Conservation (phyloP, 64 coral and sea anemone species). For the Stylophora pistillata region DNA sequence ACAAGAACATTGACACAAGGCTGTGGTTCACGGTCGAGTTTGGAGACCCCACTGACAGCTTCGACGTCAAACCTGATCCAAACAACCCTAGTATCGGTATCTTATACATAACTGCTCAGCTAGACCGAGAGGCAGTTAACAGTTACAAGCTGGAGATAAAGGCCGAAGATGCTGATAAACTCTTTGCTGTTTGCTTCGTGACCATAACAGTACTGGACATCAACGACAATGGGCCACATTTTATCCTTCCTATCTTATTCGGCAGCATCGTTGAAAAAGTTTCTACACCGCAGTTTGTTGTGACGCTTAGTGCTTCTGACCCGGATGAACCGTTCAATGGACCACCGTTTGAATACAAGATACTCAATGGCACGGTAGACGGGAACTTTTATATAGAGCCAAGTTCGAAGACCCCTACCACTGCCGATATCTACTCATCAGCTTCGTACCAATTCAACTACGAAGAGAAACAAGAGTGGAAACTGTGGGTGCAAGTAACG, state of each 20-base stretch:
- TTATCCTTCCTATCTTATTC: slow-evolving; percentile 57
- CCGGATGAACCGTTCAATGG: slow-evolving; percentile 59
- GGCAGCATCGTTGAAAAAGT: slow-evolving; percentile 68
- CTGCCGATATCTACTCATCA: slow-evolving; percentile 59
- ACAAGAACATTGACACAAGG: slow-evolving; percentile 33
- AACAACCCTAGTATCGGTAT: slow-evolving; percentile 30
- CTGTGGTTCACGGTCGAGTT: slow-evolving; percentile 49
- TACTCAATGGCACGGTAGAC: slow-evolving; percentile 65
- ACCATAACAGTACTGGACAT: slow-evolving; percentile 66
- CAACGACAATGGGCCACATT: slow-evolving; percentile 82
- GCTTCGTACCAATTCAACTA: slow-evolving; percentile 57
- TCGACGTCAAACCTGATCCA: slow-evolving; percentile 48
- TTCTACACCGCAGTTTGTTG: slow-evolving; percentile 64
- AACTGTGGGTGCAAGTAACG: slow-evolving; percentile 45
- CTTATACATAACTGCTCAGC: slow-evolving; percentile 23
- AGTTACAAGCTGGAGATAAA: slow-evolving; percentile 46
- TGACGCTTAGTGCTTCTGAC: slow-evolving; percentile 60
- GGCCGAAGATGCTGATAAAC: slow-evolving; percentile 53
- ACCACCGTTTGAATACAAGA: slow-evolving; percentile 63
- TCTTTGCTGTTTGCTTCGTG: slow-evolving; percentile 50
- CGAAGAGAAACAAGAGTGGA: slow-evolving; percentile 58
- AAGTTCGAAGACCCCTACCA: slow-evolving; percentile 22
- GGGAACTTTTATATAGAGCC: slow-evolving; percentile 55
- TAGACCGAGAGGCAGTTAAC: slow-evolving; percentile 55
- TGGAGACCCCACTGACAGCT: slow-evolving; percentile 55